A percentile compares a stretch with the other conserved stretches of the same genome.
phyloP scores from a whole-genome alignment of 2,888 invertebrate species.

The Chrysomela aeneicollis region DNA sequence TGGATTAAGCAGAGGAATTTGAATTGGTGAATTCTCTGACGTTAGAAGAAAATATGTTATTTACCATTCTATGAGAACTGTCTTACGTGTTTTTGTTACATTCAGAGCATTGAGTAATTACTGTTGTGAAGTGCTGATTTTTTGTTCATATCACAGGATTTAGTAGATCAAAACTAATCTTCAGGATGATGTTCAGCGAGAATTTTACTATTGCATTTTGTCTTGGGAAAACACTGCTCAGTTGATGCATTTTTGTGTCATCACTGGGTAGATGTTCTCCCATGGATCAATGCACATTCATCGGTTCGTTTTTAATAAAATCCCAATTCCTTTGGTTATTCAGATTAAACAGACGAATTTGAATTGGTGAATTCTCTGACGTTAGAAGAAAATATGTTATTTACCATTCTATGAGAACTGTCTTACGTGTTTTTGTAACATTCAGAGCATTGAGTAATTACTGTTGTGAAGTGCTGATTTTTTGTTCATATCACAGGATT shows the following conservation, averaged over 20 bases:
- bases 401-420: no score
- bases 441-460: conserved; percentile 57
- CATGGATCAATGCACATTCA: conserved; percentile 16
- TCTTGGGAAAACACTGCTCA: conserved; percentile 35
- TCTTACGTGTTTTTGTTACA: no score
- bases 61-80: no score
- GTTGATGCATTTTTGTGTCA: conserved; percentile 38
- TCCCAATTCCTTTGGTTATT: no score
- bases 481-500: conserved; percentile 53
- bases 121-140: conserved; percentile 56
- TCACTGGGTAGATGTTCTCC: conserved; percentile 44
- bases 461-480: conserved; percentile 55
- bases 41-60: no score
- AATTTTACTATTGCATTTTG: conserved; percentile 5
- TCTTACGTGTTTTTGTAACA: no score
- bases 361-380: conserved; percentile 39
- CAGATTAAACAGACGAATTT: no score
- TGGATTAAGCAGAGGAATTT: conserved; percentile 56
- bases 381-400: no score
- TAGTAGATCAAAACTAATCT: no score
- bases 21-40: not conserved
- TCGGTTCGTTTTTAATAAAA: conserved; percentile 20
- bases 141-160: no score
- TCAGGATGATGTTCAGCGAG: no score
- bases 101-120: conserved; percentile 57